Evolutionary conservation across 2,797 vertebrate species (phyloP), one percentile per base, ranked within the genome.

Genomic region (Lacerta bilineata): DNA sequence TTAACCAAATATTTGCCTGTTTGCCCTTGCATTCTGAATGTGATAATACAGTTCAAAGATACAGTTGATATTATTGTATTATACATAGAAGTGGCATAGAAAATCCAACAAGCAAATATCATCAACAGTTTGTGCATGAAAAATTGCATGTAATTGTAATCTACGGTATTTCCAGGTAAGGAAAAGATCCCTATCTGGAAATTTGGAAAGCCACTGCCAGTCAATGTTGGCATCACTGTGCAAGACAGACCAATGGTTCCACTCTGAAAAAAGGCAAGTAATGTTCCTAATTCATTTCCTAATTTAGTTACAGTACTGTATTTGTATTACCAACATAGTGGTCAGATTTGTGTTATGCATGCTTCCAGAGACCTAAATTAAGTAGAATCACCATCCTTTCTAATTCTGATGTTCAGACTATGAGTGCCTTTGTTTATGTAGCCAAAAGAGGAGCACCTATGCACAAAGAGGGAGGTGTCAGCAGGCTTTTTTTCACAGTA

Each of bases 281-380:
- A 64, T 64, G 61, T 0, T 64, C 61, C 61, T 64, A 64, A 64
- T 23, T 7, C 36, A 91, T 93, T 94, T 93, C 87, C 84, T 85
- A 95, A 93, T 90, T 87, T 90, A 93, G 91, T 95, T 94, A 41
- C 41, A 41, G 41, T 43, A 41, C 41, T 5, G 41, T 43, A 87
- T 94, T 94, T 92, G 91, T 94, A 93, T 89, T 92, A 91, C 92
- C 92, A 93, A 85, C 89, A 90, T 86, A 93, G 94, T 83, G 88
- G 86, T 80, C 83, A 90, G 89, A 46, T 89, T 88, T 3, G 71
- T 83, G 83, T 87, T 74, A 91, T 89, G 87, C 91, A 69, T 7
- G 4, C 46, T 89, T 90, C 87, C 89, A 92, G 61, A 83, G 83
- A 87, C 18, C 3, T 41, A 39, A 41, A 76, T 55, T 55, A 55